Evolutionary conservation across 2,888 invertebrate genomes (phyloP).

Genomic region (Dynastes tityus): DNA sequence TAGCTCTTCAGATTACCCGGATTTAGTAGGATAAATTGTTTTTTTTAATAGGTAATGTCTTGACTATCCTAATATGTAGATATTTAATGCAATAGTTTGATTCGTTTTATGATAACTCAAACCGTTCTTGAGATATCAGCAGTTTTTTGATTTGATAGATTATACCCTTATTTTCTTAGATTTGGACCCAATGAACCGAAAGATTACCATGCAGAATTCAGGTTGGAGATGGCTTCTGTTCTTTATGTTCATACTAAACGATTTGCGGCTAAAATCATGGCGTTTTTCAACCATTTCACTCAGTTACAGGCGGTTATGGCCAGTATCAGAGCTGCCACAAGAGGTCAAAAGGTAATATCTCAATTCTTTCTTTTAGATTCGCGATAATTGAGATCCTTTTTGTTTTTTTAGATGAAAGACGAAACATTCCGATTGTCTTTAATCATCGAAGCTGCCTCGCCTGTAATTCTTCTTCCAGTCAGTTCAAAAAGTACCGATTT

Average conservation of each 20-base stretch:
- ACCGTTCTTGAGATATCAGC: background rate
- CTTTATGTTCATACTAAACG: conserved; percentile 95
- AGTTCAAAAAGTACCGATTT: conserved; percentile 85
- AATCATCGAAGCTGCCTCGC: conserved; percentile 81
- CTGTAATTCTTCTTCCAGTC: conserved; percentile 90
- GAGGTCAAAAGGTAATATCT: conserved; percentile 73
- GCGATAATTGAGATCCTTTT: background rate
- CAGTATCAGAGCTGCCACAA: conserved; percentile 77
- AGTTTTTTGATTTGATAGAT: background rate
- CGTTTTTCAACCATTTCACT: conserved; percentile 89
- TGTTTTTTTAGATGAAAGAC: conserved; percentile 63
- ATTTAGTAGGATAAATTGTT: no score
- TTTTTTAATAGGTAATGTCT: no score
- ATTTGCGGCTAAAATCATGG: conserved; percentile 90
- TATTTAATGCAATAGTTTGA: no score
- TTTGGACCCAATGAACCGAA: conserved; percentile 73
- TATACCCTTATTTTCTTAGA: conserved; percentile 60
- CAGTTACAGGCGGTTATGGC: conserved; percentile 86
- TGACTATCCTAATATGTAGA: no score
- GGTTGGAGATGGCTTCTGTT: conserved; percentile 90
- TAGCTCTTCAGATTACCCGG: no score
- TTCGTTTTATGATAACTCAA: no score
- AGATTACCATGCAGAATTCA: conserved; percentile 80
- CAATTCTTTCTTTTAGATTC: background rate
- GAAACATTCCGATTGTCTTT: conserved; percentile 72